These are phyloP conservation scores for Cynaeus angustus DNA, from an alignment of 2,888 invertebrate species.

Conservation along the genomic window DNA sequence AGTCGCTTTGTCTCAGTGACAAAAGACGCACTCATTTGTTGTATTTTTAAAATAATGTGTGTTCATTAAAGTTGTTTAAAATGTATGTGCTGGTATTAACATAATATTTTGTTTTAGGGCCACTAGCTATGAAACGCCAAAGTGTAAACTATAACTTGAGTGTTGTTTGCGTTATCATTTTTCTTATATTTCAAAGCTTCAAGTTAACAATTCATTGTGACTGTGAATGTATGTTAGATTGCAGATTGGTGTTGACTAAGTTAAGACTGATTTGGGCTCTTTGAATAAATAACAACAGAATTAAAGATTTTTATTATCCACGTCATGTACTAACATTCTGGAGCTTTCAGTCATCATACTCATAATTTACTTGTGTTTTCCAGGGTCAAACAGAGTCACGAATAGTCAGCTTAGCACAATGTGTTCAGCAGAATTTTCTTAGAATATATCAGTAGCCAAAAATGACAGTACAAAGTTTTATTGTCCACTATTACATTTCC, in stretches of 20 bases:
- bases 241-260: conserved; percentile 26
- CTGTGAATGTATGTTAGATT: conserved; percentile 6
- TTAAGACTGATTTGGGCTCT: conserved; percentile 45
- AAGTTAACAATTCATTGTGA: conserved; percentile 39
- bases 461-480: conserved; percentile 2
- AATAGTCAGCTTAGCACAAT: conserved; percentile 20
- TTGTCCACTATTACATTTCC: background rate
- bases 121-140: conserved; percentile 41
- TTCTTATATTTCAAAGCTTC: conserved; percentile 34
- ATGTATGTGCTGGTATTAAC: conserved; percentile 45
- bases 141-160: conserved; percentile 48
- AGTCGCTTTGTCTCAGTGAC: background rate
- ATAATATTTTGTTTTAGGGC: conserved; percentile 49
- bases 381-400: conserved; percentile 43
- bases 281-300: conserved; percentile 44
- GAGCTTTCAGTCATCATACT: background rate
- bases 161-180: conserved; percentile 17
- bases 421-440: conserved; percentile 16
- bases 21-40: conserved; percentile 6
- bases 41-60: conserved; percentile 39
- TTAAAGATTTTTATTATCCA: conserved; percentile 34
- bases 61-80: conserved; percentile 6
- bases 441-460: conserved; percentile 2
- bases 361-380: conserved; percentile 34
- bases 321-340: conserved; percentile 37